Percentiles rank a stretch among this genome's conserved stretches.
phyloP scores from a whole-genome alignment of 2,888 invertebrate species.

The Siphonodentalium dalli region DNA sequence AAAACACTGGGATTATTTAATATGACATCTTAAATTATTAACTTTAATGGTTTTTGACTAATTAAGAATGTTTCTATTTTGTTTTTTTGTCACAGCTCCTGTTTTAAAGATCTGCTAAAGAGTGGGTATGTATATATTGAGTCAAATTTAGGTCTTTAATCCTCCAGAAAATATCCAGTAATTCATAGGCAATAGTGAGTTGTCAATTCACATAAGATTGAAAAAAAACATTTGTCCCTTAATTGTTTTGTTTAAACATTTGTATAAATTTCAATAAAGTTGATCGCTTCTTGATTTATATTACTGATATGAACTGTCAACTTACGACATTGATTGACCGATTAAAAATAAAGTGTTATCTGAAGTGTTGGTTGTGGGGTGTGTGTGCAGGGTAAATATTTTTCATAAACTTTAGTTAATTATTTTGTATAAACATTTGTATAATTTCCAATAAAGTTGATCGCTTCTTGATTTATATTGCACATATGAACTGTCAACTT shows the following conservation, averaged over 20 bases:
- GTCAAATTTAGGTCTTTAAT: background rate
- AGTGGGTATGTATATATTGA: constrained; percentile 47
- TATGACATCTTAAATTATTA: background rate
- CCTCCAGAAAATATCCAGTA: background rate
- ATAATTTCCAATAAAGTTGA: background rate
- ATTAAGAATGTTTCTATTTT: background rate
- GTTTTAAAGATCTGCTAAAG: constrained; percentile 44
- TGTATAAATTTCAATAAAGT: background rate
- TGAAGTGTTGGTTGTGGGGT: background rate
- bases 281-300: too few relatives aligned
- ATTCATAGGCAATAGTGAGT: background rate
- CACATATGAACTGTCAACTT: background rate
- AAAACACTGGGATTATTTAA: background rate
- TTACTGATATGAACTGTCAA: background rate
- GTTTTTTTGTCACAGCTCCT: constrained; percentile 46
- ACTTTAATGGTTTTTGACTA: background rate
- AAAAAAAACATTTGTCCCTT: too few relatives aligned
- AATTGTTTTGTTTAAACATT: background rate
- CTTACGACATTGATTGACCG: background rate
- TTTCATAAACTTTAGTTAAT: background rate
- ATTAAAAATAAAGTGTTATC: too few relatives aligned
- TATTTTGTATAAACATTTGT: background rate
- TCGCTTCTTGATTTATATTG: too few relatives aligned
- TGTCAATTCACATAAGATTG: too few relatives aligned
- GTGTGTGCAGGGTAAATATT: background rate